phyloP scores from a whole-genome alignment of 2,113 vertebrate genomes.

The Callionymus lyra region DNA sequence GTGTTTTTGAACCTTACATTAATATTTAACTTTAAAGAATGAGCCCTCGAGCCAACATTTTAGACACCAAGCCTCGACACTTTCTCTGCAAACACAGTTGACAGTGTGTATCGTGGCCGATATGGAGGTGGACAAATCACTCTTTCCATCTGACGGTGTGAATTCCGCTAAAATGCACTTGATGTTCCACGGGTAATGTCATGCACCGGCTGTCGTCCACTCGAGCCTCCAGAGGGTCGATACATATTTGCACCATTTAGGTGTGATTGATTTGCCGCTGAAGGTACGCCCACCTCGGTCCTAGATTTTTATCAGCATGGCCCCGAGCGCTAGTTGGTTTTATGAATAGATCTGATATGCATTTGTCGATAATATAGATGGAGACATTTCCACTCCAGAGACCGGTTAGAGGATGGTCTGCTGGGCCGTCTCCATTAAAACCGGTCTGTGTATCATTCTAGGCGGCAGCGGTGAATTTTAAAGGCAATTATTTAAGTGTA shows the following conservation, averaged over 20 bases:
- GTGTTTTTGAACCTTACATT: too few relatives aligned
- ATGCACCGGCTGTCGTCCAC: constrained; percentile 16
- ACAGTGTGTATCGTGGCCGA: too few relatives aligned
- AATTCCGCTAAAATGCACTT: constrained; percentile 15
- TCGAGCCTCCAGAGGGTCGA: constrained; percentile 31
- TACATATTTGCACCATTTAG: constrained; percentile 59
- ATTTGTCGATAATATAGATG: constrained; percentile 51
- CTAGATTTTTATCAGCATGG: constrained; percentile 19
- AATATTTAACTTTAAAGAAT: too few relatives aligned
- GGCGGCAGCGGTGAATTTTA: too few relatives aligned
- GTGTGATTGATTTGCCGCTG: constrained; percentile 55
- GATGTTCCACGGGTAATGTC: constrained; percentile 21
- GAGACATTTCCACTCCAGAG: constrained; percentile 17
- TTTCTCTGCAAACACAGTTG: too few relatives aligned
- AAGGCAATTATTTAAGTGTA: too few relatives aligned
- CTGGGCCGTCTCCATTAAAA: too few relatives aligned
- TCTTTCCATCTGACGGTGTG: constrained; percentile 5
- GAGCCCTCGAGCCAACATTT: too few relatives aligned
- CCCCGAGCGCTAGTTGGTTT: constrained; percentile 34
- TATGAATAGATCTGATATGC: constrained; percentile 50
- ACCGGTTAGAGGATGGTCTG: constrained; percentile 10
- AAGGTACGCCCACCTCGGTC: constrained; percentile 22
- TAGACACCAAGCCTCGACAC: too few relatives aligned
- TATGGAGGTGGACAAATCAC: too few relatives aligned
- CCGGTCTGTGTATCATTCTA: too few relatives aligned